These are phyloP conservation scores for Lepidotrigona ventralis DNA, from an alignment of 1,140 invertebrate genomes.

Conservation along the genomic window DNA sequence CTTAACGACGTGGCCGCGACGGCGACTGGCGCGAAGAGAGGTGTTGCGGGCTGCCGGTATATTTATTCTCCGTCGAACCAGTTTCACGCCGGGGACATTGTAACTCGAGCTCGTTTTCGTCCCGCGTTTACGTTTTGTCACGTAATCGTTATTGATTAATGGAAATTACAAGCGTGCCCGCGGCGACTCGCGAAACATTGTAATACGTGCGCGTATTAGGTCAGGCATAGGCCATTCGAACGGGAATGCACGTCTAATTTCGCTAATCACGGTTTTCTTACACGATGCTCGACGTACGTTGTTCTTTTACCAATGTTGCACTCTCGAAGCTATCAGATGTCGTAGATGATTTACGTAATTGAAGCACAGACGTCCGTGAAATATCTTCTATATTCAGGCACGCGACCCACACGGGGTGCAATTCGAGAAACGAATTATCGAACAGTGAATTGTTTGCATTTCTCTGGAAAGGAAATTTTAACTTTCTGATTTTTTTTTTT, in stretches of 20 bases:
- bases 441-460: too few species aligned
- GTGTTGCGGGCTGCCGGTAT: background rate
- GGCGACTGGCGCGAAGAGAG: slow-evolving; percentile 27
- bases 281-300: too few species aligned
- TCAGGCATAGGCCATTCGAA: background rate
- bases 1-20: slow-evolving; percentile 48
- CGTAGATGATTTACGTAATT: too few species aligned
- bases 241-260: background rate
- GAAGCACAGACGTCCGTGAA: too few species aligned
- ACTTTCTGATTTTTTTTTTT: too few species aligned
- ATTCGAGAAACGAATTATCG: too few species aligned
- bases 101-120: slow-evolving; percentile 41
- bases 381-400: too few species aligned
- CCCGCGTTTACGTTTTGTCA: slow-evolving; percentile 38
- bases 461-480: too few species aligned
- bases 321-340: too few species aligned
- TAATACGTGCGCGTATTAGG: background rate
- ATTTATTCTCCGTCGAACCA: slow-evolving; percentile 49
- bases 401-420: too few species aligned
- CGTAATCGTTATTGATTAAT: slow-evolving; percentile 58
- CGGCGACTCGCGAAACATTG: too few species aligned
- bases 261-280: background rate
- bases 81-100: slow-evolving; percentile 35
- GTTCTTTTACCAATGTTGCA: too few species aligned
- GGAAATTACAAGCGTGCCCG: slow-evolving; percentile 23